A percentile compares a stretch with the other conserved stretches of the same genome.
Evolutionary conservation across 2,113 vertebrate species (phyloP).

Genomic region (Eulemur macaco): DNA sequence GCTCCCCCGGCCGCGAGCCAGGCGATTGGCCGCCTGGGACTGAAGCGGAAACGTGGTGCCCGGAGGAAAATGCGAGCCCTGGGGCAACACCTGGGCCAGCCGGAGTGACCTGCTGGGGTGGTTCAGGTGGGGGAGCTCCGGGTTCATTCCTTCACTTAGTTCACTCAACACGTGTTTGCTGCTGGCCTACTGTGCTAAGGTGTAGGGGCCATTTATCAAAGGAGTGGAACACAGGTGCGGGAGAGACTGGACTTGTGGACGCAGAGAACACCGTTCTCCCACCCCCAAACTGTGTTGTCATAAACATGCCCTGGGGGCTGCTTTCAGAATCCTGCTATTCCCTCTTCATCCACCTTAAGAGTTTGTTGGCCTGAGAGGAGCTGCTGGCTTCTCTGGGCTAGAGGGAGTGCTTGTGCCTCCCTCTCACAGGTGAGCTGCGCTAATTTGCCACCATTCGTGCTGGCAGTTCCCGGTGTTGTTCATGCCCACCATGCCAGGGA

Average conservation of each 20-base stretch:
- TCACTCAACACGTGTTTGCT: background rate
- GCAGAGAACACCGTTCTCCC: background rate
- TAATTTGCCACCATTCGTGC: background rate
- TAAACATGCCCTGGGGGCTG: no score
- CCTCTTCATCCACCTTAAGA: background rate
- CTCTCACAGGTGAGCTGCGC: background rate
- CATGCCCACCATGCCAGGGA: background rate
- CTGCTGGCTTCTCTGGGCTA: background rate
- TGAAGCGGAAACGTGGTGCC: conserved; percentile 1
- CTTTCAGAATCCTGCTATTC: background rate
- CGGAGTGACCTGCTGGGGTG: background rate
- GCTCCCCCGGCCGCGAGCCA: conserved; percentile 34
- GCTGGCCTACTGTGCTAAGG: background rate
- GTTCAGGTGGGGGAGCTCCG: background rate
- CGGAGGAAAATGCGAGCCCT: background rate
- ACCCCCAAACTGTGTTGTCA: background rate
- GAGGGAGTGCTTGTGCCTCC: background rate
- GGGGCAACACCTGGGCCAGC: background rate
- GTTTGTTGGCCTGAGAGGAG: background rate
- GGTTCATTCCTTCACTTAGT: background rate
- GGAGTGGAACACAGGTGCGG: background rate
- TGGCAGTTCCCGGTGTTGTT: no score
- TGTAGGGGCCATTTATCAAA: background rate
- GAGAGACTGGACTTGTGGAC: background rate
- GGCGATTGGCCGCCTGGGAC: conserved; percentile 50